These are phyloP conservation scores for Cyprinodon tularosa DNA, from an alignment of 2,113 vertebrate species.

Conservation along the genomic window DNA sequence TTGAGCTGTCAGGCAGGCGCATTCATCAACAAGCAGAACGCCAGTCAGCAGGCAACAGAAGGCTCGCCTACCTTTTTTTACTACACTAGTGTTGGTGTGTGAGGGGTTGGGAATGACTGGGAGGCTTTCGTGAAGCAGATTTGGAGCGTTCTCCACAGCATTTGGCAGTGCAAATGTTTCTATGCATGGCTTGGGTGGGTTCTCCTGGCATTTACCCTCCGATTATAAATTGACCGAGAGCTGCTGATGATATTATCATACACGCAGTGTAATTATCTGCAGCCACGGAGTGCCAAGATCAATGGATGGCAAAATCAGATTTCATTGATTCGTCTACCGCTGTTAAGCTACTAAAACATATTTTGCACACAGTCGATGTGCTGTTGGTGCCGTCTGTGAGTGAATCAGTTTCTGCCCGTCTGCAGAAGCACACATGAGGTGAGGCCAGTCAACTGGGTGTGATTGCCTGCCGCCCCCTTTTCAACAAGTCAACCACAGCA, in stretches of 20 bases:
- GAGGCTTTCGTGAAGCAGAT: slow-evolving; percentile 55
- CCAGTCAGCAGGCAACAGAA: slow-evolving; percentile 65
- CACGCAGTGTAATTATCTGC: slow-evolving; percentile 43
- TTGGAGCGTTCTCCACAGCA: slow-evolving; percentile 43
- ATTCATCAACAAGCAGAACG: slow-evolving; percentile 71
- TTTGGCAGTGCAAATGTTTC: slow-evolving; percentile 57
- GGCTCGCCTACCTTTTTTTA: slow-evolving; percentile 29
- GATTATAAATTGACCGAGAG: slow-evolving; percentile 37
- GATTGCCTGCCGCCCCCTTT: slow-evolving; percentile 26
- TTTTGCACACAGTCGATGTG: slow-evolving; percentile 55
- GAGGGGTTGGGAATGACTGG: slow-evolving; percentile 17
- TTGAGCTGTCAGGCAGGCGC: slow-evolving; percentile 70
- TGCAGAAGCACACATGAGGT: slow-evolving; percentile 49
- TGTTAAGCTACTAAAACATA: slow-evolving; percentile 64
- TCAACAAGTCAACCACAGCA: slow-evolving; percentile 36
- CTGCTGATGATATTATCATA: slow-evolving; percentile 60
- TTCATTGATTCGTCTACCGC: slow-evolving; percentile 62
- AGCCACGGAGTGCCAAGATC: slow-evolving; percentile 54
- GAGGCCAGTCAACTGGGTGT: slow-evolving; percentile 47
- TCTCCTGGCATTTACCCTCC: slow-evolving; percentile 24
- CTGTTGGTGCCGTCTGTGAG: slow-evolving; percentile 39
- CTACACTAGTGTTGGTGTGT: slow-evolving; percentile 39
- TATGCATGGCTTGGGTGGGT: slow-evolving; percentile 44
- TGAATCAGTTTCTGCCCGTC: slow-evolving; percentile 49
- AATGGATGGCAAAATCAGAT: slow-evolving; percentile 62